phyloP scores from a whole-genome alignment of 2,797 vertebrate species.

The Melanotaenia boesemani region DNA sequence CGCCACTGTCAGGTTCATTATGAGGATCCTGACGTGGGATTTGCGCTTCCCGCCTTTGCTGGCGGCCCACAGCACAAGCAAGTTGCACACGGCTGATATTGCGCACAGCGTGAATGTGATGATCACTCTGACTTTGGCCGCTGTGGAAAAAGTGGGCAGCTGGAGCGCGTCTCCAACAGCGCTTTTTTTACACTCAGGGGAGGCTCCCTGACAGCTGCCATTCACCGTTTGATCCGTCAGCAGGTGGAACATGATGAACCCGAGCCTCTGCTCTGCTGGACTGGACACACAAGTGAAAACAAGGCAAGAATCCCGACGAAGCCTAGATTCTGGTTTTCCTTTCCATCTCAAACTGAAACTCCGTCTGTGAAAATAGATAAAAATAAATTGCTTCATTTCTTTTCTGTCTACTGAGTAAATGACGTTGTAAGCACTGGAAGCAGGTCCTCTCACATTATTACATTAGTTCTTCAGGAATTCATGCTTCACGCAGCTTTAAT shows the following conservation, averaged over 20 bases:
- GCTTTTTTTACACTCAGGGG: slow-evolving; percentile 63
- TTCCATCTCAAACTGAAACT: slow-evolving; percentile 16
- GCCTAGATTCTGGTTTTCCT: slow-evolving; percentile 1
- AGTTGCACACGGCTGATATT: slow-evolving; percentile 83
- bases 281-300: neutral
- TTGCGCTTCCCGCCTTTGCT: slow-evolving; percentile 80
- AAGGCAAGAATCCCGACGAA: neutral
- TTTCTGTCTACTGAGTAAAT: neutral
- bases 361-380: slow-evolving; percentile 25
- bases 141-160: slow-evolving; percentile 86
- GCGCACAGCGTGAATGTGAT: slow-evolving; percentile 85
- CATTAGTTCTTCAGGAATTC: neutral
- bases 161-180: slow-evolving; percentile 70
- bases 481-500: neutral
- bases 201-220: slow-evolving; percentile 67
- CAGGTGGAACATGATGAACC: slow-evolving; percentile 73
- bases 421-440: neutral
- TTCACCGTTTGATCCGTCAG: slow-evolving; percentile 67
- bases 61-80: slow-evolving; percentile 83
- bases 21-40: slow-evolving; percentile 86
- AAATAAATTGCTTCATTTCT: neutral
- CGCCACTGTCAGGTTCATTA: slow-evolving; percentile 85
- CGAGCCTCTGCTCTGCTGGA: slow-evolving; percentile 7
- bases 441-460: neutral
- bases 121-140: slow-evolving; percentile 85